These are phyloP conservation scores for Endotricha flammealis DNA, from an alignment of 2,888 invertebrate species.

Conservation along the genomic window DNA sequence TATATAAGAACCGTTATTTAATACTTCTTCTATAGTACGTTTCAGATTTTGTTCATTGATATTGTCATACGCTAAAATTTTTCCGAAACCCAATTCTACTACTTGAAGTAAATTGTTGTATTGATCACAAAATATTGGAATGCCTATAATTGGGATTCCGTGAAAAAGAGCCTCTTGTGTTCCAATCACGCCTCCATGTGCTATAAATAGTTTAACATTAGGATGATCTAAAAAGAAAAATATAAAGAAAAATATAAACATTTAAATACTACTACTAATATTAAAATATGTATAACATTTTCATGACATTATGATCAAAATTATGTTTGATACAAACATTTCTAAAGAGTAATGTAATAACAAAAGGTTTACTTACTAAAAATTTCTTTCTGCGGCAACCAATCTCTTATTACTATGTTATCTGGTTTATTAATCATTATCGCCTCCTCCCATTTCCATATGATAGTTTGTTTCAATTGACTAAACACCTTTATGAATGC, in stretches of 20 bases:
- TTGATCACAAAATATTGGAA: conserved; percentile 73
- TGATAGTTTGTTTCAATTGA: conserved; percentile 78
- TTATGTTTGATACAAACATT: not conserved
- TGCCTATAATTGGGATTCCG: conserved; percentile 75
- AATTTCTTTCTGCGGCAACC: conserved; percentile 84
- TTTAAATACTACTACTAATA: no score
- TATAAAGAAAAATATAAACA: no score
- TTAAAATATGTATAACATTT: no score
- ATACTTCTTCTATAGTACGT: conserved; percentile 45
- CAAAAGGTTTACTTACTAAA: conserved; percentile 63
- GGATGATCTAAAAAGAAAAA: conserved; percentile 63
- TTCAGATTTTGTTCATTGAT: conserved; percentile 57
- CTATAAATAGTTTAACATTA: conserved; percentile 79
- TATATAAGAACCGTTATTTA: conserved; percentile 49
- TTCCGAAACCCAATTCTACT: conserved; percentile 57
- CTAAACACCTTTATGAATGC: conserved; percentile 74
- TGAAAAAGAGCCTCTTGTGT: conserved; percentile 79
- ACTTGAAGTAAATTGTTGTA: conserved; percentile 65
- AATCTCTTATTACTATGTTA: conserved; percentile 78
- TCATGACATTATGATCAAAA: no score
- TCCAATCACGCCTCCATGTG: conserved; percentile 82
- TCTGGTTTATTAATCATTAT: conserved; percentile 69
- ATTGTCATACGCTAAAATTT: conserved; percentile 57
- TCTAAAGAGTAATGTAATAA: not conserved
- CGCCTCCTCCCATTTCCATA: conserved; percentile 85